phyloP scores from a whole-genome alignment of 2,113 vertebrate genomes.

The Perccottus glenii region DNA sequence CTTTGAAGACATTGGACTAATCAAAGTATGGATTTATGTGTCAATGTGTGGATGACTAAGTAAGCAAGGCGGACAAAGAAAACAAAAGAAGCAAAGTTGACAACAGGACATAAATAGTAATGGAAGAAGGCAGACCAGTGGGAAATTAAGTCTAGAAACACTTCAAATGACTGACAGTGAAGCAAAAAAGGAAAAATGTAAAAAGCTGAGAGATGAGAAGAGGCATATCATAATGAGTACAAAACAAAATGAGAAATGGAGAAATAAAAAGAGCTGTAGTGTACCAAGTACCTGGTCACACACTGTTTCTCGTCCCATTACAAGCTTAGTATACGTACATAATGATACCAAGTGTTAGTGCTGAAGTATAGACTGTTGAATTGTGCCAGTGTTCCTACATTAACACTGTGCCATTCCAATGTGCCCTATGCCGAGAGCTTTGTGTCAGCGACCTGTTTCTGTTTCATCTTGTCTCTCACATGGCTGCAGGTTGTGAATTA shows the following conservation, averaged over 20 bases:
- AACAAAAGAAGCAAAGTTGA: conserved; percentile 5
- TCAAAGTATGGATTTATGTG: neutral
- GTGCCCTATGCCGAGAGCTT: conserved; percentile 22
- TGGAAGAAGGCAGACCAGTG: conserved; percentile 19
- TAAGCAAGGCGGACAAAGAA: neutral
- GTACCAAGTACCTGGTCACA: neutral
- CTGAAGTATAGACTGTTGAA: neutral
- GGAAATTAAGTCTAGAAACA: conserved; percentile 45
- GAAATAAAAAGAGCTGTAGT: neutral
- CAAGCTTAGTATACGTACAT: too few species aligned
- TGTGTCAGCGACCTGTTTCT: conserved; percentile 4
- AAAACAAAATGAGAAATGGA: conserved; percentile 18
- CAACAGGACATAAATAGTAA: conserved; percentile 29
- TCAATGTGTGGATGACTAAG: neutral
- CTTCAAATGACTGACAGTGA: neutral
- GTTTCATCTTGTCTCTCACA: conserved; percentile 16
- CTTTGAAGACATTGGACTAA: neutral
- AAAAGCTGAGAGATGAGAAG: conserved; percentile 1
- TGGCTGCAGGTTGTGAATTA: conserved; percentile 64
- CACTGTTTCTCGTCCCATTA: neutral
- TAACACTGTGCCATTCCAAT: conserved; percentile 4
- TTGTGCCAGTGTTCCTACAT: neutral
- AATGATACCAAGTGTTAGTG: neutral
- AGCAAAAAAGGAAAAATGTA: conserved; percentile 7
- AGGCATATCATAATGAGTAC: conserved; percentile 11